Base-by-base conservation (phyloP, 2,888 invertebrate genomes). In the Dichetophora obliterata region DNA sequence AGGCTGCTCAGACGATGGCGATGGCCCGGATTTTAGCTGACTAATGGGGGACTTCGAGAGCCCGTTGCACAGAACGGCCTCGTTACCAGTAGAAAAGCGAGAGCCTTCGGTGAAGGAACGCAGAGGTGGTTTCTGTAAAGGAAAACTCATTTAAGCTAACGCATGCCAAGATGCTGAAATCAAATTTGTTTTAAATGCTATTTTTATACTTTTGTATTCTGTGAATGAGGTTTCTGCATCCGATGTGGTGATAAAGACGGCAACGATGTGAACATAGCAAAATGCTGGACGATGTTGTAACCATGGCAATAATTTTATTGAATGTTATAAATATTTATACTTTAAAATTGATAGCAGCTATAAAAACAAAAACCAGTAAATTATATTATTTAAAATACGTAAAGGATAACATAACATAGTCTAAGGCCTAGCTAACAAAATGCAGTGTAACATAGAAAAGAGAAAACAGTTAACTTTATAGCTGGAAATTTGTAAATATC, bases 1-100 rank as follows among this genome's bases (percentile, higher is more conserved):
- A 57, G 89, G 89, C 57, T 88, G 88, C 76, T 87, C 87, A 50
- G 88, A 89, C 71, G 88, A 89, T 65, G 87, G 84, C 27, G 84
- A 86, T 9, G 73, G 73, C 6, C 68, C 75, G 27, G 86, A 89
- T 66, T 89, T 88, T 34, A 88, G 88, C 84, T 89, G 88, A 88
- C 87, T 88, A 85, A 86, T 88, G 80, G 83, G 85, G 37, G 81
- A 80, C 72, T 79, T 81, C 61, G 81, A 77, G 52, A 79, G 81
- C 78, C 83, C 85, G n/a, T 74, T 86, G 78, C 85, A 86, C 61
- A 83, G 85, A 24, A 85, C 83, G 27, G 76, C 82, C 63, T 86
- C 87, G 71, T 82, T 88, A 82, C 85, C 86, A 57, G 80, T 83
- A 16, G 76, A 79, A 22, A 54, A 54, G 9, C n/a, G 22, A 2